phyloP scores from a whole-genome alignment of 64 coral and sea anemone genomes.

The Montipora cactus region DNA sequence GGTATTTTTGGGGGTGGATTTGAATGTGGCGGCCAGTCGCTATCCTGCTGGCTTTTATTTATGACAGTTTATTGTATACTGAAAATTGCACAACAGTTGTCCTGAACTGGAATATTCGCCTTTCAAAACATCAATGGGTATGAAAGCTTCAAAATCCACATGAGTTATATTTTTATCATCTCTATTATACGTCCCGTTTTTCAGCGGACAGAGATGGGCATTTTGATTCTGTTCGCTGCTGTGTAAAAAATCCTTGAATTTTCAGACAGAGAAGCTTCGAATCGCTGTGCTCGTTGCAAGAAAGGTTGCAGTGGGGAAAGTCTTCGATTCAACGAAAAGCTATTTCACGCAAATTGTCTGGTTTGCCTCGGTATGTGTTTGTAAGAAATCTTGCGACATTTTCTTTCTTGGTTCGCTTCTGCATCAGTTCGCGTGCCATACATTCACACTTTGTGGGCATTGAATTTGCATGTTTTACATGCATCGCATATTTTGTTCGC shows the following conservation, averaged over 20 bases:
- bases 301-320: constrained; percentile 83
- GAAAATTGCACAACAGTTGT: constrained; percentile 11
- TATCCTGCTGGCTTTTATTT: constrained; percentile 45
- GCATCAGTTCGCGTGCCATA: constrained; percentile 23
- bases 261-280: constrained; percentile 71
- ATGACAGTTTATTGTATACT: constrained; percentile 8
- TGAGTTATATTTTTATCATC: background rate
- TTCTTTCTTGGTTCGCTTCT: background rate
- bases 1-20: constrained; percentile 25
- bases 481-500: constrained; percentile 15
- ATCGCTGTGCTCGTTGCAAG: constrained; percentile 68
- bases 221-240: constrained; percentile 24
- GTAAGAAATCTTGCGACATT: background rate
- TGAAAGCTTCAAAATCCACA: background rate
- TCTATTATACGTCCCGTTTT: background rate
- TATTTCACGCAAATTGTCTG: constrained; percentile 83
- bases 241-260: background rate
- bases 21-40: constrained; percentile 9
- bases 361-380: constrained; percentile 74
- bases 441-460: background rate
- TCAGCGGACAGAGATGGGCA: background rate
- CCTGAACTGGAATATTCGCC: constrained; percentile 4
- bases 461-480: constrained; percentile 49
- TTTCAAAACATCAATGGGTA: constrained; percentile 27
- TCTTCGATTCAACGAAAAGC: constrained; percentile 73